Evolutionary conservation across 2,797 vertebrate species (phyloP).

Genomic region (Antrozous pallidus): DNA sequence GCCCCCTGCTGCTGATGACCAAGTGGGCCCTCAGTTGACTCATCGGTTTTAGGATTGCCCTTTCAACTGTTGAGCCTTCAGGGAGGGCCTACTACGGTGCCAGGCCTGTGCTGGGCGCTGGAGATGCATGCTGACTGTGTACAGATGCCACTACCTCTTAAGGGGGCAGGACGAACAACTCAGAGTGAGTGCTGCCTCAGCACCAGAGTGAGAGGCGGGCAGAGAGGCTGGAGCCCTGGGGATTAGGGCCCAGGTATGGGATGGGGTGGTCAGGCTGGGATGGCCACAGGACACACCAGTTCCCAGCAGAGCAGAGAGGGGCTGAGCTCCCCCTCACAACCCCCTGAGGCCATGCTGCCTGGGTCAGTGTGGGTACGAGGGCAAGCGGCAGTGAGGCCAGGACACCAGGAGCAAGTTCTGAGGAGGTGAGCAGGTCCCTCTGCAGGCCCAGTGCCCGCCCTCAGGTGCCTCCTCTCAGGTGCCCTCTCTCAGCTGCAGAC

Average conservation of each 20-base stretch:
- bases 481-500: not conserved
- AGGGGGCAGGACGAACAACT: not conserved
- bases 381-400: not conserved
- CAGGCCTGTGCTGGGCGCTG: not conserved
- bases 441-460: no score
- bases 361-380: not conserved
- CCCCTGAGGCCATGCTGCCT: not conserved
- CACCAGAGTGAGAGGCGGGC: not conserved
- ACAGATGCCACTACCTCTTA: not conserved
- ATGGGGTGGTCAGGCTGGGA: rapidly evolving
- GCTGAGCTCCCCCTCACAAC: not conserved
- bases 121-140: not conserved
- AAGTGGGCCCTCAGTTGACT: not conserved
- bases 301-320: no score
- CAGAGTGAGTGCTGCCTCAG: not conserved
- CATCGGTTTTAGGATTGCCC: not conserved
- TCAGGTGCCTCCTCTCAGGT: not conserved
- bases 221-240: not conserved
- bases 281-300: not conserved
- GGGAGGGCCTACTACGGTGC: not conserved
- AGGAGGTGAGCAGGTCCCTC: no score
- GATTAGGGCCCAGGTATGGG: no score
- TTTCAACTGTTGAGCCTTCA: not conserved
- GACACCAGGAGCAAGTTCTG: rapidly evolving
- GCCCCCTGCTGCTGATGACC: not conserved